phyloP scores from a whole-genome alignment of 2,797 vertebrate genomes.

The Oreonectes daqikongensis region DNA sequence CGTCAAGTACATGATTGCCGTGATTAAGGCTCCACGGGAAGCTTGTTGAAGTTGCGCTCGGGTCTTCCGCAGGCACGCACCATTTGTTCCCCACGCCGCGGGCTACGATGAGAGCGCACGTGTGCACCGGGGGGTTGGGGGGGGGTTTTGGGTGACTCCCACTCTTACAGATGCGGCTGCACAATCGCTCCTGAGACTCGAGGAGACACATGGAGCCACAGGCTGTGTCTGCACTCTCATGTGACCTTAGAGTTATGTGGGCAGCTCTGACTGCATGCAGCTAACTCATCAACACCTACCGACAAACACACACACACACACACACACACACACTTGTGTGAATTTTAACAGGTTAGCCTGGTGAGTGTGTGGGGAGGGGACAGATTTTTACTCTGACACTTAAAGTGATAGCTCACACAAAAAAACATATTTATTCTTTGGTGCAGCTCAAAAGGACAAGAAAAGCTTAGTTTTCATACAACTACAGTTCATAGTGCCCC shows the following conservation, averaged over 20 bases:
- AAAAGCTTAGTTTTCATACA: too few species aligned
- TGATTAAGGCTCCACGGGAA: constrained; percentile 34
- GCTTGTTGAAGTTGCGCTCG: constrained; percentile 24
- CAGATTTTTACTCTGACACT: constrained; percentile 3
- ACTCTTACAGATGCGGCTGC: constrained; percentile 44
- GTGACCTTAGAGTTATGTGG: constrained; percentile 53
- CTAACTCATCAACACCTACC: constrained; percentile 31
- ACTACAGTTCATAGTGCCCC: too few species aligned
- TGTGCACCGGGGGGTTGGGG: background rate
- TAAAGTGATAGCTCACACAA: background rate
- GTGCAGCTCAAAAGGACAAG: too few species aligned
- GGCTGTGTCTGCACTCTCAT: constrained; percentile 55
- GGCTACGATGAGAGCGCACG: constrained; percentile 7
- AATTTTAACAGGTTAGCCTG: constrained; percentile 32
- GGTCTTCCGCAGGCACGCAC: background rate
- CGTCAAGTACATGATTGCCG: constrained; percentile 36
- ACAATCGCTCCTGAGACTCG: constrained; percentile 28
- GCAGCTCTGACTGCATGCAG: constrained; percentile 37
- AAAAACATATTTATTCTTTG: too few species aligned
- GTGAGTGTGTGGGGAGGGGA: background rate
- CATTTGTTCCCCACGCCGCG: background rate
- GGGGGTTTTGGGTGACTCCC: constrained; percentile 37
- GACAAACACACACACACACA: constrained; percentile 35
- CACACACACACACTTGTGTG: constrained; percentile 44
- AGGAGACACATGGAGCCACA: constrained; percentile 42